Conservation (phyloP, 2,888 invertebrate genomes). For the Galerucella calmariensis region DNA sequence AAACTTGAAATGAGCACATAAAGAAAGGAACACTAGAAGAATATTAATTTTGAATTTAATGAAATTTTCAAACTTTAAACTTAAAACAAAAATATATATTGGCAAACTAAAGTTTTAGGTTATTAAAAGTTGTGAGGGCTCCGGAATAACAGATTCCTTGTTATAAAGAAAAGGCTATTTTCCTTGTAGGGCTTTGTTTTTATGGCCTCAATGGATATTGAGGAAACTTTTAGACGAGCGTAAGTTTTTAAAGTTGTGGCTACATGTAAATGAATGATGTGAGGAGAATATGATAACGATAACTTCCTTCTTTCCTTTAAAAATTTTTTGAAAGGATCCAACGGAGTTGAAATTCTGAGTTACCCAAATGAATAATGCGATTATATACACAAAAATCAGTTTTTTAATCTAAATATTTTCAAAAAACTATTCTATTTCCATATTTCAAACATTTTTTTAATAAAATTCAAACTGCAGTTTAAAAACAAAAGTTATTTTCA, state of each 20-base stretch:
- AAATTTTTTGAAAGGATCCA: not conserved
- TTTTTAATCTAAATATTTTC: not conserved
- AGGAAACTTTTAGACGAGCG: conserved; percentile 33
- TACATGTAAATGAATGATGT: conserved; percentile 35
- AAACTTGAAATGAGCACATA: conserved; percentile 6
- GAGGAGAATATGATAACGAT: conserved; percentile 26
- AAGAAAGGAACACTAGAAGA: conserved; percentile 15
- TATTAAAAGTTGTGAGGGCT: conserved; percentile 36
- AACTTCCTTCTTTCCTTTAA: conserved; percentile 1
- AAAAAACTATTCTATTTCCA: too few species aligned
- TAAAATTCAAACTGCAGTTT: too few species aligned
- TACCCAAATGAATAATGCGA: not conserved
- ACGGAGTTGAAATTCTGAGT: not conserved
- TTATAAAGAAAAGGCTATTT: conserved; percentile 26
- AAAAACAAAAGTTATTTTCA: not conserved
- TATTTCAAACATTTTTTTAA: too few species aligned
- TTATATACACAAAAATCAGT: not conserved
- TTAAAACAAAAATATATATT: conserved; percentile 27
- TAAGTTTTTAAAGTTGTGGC: conserved; percentile 35
- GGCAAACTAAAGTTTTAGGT: conserved; percentile 35
- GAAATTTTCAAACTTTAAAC: conserved; percentile 18
- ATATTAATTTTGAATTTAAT: conserved; percentile 34
- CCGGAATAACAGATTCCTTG: conserved; percentile 9
- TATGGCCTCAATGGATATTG: conserved; percentile 32
- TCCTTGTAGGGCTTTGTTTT: conserved; percentile 30